Evolutionary conservation across 2,113 vertebrate species (phyloP).

Genomic region (Cyphotilapia sp.): DNA sequence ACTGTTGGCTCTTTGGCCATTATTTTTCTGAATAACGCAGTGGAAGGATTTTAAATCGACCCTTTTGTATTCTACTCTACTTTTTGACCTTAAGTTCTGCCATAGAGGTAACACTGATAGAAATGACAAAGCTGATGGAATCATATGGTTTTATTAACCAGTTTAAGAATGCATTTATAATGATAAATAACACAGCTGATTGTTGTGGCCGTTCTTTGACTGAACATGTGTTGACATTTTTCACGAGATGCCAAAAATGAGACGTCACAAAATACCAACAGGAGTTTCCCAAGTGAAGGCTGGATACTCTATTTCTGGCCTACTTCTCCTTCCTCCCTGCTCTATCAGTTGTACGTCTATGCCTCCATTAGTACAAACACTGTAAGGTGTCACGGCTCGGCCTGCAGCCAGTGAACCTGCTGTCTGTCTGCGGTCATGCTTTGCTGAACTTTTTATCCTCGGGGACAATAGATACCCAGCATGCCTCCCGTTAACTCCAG

Average conservation of each 20-base stretch:
- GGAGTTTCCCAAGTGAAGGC: neutral
- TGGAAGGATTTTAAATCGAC: neutral
- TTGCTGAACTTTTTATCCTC: conserved; percentile 48
- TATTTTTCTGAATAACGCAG: neutral
- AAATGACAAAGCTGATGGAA: neutral
- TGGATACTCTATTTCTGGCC: neutral
- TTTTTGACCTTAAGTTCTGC: neutral
- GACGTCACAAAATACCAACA: neutral
- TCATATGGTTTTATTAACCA: neutral
- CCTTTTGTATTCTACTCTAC: neutral
- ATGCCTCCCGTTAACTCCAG: neutral
- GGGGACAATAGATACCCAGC: neutral
- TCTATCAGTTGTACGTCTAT: neutral
- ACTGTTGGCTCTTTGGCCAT: neutral
- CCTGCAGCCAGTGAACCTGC: conserved; percentile 30
- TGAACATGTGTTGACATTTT: neutral
- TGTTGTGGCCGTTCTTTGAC: neutral
- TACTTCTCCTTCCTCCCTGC: neutral
- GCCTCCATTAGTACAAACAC: conserved; percentile 52
- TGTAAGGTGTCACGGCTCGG: conserved; percentile 37
- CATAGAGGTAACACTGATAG: neutral
- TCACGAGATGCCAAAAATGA: neutral
- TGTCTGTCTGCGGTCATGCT: conserved; percentile 66
- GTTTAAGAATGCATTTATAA: neutral
- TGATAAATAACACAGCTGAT: neutral